These are phyloP conservation scores for Cheilosia vernalis DNA, from an alignment of 2,888 invertebrate genomes.

Conservation along the genomic window DNA sequence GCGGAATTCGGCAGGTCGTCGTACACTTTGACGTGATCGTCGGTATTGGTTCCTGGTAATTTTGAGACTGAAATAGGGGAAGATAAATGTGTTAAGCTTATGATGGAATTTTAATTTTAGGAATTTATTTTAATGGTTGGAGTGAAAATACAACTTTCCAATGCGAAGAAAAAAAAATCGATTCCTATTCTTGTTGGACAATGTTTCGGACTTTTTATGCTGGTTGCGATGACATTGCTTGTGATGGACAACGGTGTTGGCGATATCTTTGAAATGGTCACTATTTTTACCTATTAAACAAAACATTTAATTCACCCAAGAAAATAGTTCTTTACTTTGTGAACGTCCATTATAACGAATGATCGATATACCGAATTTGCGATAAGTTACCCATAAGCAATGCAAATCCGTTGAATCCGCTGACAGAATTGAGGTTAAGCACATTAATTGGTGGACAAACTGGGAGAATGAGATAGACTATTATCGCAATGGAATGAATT, in stretches of 20 bases:
- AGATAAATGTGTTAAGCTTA: conserved; percentile 18
- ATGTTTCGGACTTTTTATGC: not conserved
- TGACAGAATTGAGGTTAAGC: too few species aligned
- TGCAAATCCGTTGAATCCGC: too few species aligned
- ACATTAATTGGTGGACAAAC: too few species aligned
- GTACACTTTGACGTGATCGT: conserved; percentile 91
- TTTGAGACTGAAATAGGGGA: conserved; percentile 84
- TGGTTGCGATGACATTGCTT: not conserved
- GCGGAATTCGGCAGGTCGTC: conserved; percentile 96
- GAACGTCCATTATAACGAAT: too few species aligned
- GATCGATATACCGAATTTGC: too few species aligned
- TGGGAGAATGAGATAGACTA: too few species aligned
- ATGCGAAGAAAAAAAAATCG: conserved; percentile 9
- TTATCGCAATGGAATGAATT: too few species aligned
- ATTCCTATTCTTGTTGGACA: not conserved
- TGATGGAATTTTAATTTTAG: not conserved
- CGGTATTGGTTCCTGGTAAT: conserved; percentile 87
- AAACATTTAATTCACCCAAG: too few species aligned
- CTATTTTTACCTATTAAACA: not conserved
- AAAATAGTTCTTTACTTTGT: too few species aligned
- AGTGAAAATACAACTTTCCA: conserved; percentile 64
- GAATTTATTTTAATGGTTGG: not conserved
- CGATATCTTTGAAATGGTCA: not conserved
- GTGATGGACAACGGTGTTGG: not conserved
- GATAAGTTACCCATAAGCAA: too few species aligned